Base-by-base conservation (phyloP, 2,888 invertebrate species). In the Stegophylla sp. region DNA sequence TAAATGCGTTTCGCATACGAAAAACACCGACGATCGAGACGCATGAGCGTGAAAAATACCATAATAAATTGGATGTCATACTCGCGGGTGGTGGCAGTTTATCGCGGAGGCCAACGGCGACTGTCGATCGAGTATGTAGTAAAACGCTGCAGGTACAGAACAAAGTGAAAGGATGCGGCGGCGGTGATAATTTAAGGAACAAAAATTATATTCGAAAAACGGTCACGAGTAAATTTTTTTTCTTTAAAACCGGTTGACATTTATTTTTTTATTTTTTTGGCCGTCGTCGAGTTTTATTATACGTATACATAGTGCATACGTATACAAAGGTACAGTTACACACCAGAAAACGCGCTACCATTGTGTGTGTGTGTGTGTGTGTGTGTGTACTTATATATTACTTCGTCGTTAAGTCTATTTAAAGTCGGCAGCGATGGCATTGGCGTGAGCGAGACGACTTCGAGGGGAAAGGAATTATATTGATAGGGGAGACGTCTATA, bases 331-430 rank as follows among this genome's bases (percentile, higher is more conserved):
- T 56, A 72, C 56, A 69, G 69, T 69, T 56, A 72, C 48, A 34
- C 5, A 7, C 20, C 20, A 20, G n/a, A 34, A 51, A 53, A 34
- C 20, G 23, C 53, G 23, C 9, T 51, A 43, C 26, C 56, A 43
- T 72, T 43, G 56, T 72, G 43, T 48, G 12, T 13, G 15, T 15
- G 48, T 48, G 51, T 51, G 17, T 51, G 51, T 51, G 51, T 17
- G 51, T 51, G n/a, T 51, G 17, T 7, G 17, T n/a, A n/a, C 53
- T 53, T 71, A 41, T 53, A n/a, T 61, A 61, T 73, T 61, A 73
- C 61, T 74, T 63, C 23, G 61, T 73, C 73, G 73, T 73, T 56
- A 61, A 74, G 61, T 74, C 48, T 63, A 34, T 74, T 74, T 74
- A 48, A 74, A 73, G 61, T 73, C 73, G 43, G 20, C 34, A 48